Evolutionary conservation across 53 echinoderm and acorn worm genomes (phyloP).

Genomic region (Patiria pectinifera): DNA sequence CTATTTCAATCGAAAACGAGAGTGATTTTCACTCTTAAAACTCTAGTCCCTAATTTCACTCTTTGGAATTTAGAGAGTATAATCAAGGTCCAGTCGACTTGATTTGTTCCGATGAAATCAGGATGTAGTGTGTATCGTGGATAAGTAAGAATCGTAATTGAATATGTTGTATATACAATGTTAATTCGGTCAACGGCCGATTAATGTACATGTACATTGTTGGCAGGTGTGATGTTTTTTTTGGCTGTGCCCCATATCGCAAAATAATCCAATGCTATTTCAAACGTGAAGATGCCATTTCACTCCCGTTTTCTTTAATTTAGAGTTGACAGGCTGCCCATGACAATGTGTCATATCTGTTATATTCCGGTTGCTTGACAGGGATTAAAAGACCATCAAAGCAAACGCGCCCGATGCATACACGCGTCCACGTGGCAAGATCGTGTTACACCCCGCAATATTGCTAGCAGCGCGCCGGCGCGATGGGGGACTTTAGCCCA

Average conservation of each 20-base stretch:
- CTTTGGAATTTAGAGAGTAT: too few species aligned
- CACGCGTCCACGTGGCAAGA: slow-evolving; percentile 1
- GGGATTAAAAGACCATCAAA: slow-evolving; percentile 55
- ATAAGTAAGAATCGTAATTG: too few species aligned
- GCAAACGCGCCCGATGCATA: background rate
- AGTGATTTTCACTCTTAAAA: too few species aligned
- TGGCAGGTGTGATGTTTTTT: background rate
- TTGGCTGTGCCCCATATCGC: background rate
- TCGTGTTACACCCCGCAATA: slow-evolving; percentile 54
- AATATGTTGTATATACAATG: too few species aligned
- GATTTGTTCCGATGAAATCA: too few species aligned
- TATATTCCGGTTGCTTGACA: slow-evolving; percentile 31
- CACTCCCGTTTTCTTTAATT: background rate
- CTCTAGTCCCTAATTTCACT: too few species aligned
- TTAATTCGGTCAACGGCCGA: too few species aligned
- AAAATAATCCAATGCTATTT: background rate
- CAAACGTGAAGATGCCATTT: slow-evolving; percentile 6
- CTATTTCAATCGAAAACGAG: too few species aligned
- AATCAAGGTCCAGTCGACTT: too few species aligned
- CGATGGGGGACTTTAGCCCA: slow-evolving; percentile 51
- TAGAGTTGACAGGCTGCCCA: slow-evolving; percentile 11
- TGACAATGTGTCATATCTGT: slow-evolving; percentile 26
- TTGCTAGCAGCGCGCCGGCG: slow-evolving; percentile 44
- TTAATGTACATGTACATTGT: too few species aligned
- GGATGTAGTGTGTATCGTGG: too few species aligned